Base-by-base conservation (phyloP, 2,113 vertebrate genomes). In the Gobio gobio region DNA sequence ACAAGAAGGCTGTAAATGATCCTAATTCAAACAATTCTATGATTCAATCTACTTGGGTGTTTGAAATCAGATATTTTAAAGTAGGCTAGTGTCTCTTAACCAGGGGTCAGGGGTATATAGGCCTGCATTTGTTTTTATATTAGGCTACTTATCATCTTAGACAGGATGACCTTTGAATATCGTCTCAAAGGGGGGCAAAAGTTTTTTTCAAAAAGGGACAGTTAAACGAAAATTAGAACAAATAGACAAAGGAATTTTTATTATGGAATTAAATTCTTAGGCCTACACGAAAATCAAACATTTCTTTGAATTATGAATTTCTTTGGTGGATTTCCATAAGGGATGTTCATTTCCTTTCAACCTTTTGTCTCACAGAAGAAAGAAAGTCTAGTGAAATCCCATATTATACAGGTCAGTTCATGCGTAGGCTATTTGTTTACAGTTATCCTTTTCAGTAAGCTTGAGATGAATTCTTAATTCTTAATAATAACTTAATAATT, bases 21-120 rank as follows among this genome's bases (percentile, higher is more conserved):
- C 77, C 74, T 84, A 66, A 84, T 81, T 75, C 63, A 40, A 74
- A 83, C 54, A 80, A 33, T 64, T 64, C 58, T 66, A 77, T 84
- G 45, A 24, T 61, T 68, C 68, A 82, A 77, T 85, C 78, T n/a
- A 33, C 49, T 87, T 51, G 61, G 59, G 18, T 66, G 10, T 3
- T 26, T 29, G 47, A 75, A 83, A 64, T 58, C 6, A 70, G 54
- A 74, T 47, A 24, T 84, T 68, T 81, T 20, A 51, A 75, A 29
- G 47, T n/a, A n/a, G n/a, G n/a, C n/a, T 6, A 75, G 24, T 51
- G 47, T 1, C n/a, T 49, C 43, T 47, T 24, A 45, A 74, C 22
- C n/a, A 9, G 14, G 45, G 6, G 33, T 36, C 33, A 36, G 33
- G 2, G n/a, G n/a, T n/a, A n/a, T n/a, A n/a, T n/a, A n/a, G n/a